These are phyloP conservation scores for Lithophane ornitopus DNA, from an alignment of 2,888 invertebrate genomes.

Conservation along the genomic window DNA sequence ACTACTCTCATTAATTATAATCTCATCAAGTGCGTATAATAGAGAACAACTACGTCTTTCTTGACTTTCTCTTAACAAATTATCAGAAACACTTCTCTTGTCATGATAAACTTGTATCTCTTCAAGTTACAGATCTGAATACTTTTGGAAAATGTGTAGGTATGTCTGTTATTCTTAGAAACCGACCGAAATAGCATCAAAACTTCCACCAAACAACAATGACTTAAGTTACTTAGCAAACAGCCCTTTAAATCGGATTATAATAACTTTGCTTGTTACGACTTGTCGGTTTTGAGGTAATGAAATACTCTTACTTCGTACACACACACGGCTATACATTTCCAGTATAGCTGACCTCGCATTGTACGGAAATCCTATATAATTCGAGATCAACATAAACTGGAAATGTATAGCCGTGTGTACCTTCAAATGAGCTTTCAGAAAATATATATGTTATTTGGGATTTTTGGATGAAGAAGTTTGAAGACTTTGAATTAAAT, in stretches of 20 bases:
- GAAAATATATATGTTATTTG: neutral
- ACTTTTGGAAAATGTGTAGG: neutral
- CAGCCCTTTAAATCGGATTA: slow-evolving; percentile 48
- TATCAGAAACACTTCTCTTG: neutral
- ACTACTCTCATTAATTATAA: neutral
- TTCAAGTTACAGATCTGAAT: neutral
- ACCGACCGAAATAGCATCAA: slow-evolving; percentile 1
- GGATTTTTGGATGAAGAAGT: slow-evolving; percentile 12
- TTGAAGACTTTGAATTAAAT: neutral
- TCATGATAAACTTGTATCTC: neutral
- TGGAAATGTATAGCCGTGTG: no score
- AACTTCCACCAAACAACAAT: slow-evolving; percentile 31
- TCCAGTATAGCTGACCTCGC: no score
- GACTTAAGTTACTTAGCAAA: slow-evolving; percentile 25
- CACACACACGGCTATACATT: neutral
- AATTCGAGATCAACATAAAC: no score
- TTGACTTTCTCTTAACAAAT: neutral
- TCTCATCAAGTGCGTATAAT: neutral
- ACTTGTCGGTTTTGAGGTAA: slow-evolving; percentile 48
- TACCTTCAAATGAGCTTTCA: slow-evolving; percentile 27
- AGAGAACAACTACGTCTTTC: neutral
- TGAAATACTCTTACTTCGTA: slow-evolving; percentile 28
- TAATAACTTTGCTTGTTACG: slow-evolving; percentile 55
- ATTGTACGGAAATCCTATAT: no score
- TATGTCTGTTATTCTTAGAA: no score